Evolutionary conservation across 2,113 vertebrate genomes (phyloP).

Genomic region (Oreotrochilus melanogaster): DNA sequence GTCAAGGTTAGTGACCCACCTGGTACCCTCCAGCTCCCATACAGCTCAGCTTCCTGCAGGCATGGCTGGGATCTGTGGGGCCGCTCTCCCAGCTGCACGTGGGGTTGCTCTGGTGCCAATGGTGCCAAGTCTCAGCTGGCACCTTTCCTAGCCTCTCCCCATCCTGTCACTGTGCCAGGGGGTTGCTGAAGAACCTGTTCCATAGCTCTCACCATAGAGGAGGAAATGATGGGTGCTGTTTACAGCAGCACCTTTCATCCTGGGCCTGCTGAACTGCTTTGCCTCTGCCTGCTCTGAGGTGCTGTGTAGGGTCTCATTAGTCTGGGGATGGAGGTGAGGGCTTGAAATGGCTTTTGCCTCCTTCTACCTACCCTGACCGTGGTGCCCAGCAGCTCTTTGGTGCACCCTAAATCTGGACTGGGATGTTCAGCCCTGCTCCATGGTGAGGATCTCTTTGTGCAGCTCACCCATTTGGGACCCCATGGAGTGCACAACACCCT

Average conservation of each 20-base stretch:
- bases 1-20: neutral
- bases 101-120: accelerated
- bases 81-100: accelerated
- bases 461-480: neutral
- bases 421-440: neutral
- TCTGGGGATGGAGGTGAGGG: neutral
- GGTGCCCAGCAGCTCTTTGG: accelerated
- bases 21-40: neutral
- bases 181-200: conserved; percentile 53
- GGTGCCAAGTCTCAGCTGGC: neutral
- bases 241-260: neutral
- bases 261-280: accelerated
- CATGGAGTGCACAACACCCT: neutral
- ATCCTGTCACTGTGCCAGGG: neutral
- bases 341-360: neutral
- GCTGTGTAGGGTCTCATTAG: accelerated
- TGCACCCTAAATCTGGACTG: neutral
- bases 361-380: neutral
- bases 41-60: accelerated
- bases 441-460: neutral
- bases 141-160: neutral
- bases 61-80: neutral
- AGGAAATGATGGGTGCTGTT: neutral
- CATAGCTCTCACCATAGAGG: neutral
- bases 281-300: accelerated